Conservation (phyloP, 2,113 vertebrate species). For the Lycaon pictus region DNA sequence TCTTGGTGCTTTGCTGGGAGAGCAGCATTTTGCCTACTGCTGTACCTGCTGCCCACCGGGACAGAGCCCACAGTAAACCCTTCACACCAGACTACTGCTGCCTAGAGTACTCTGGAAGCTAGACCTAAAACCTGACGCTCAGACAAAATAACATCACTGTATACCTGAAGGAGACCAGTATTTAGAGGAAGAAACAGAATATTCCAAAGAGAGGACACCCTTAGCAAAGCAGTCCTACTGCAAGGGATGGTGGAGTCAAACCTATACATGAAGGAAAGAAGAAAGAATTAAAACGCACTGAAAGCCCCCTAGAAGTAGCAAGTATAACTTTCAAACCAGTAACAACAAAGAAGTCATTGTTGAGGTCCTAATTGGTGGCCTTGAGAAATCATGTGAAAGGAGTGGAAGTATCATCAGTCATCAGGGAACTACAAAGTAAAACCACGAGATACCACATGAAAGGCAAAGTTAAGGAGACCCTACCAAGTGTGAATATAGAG, state of each 20-base stretch:
- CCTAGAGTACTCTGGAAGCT: not conserved
- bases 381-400: not conserved
- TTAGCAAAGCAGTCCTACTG: not conserved
- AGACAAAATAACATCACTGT: not conserved
- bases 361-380: not conserved
- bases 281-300: not conserved
- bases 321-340: not conserved
- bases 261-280: not conserved
- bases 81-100: not conserved
- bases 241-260: not conserved
- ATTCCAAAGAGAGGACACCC: not conserved
- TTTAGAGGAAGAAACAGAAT: not conserved
- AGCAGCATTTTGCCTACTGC: not conserved
- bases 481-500: not conserved
- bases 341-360: not conserved
- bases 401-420: not conserved
- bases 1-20: not conserved
- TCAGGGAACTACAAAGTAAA: not conserved
- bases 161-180: not conserved
- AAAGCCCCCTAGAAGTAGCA: not conserved
- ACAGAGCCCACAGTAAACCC: not conserved
- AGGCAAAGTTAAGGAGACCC: not conserved
- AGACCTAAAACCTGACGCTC: not conserved
- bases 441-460: not conserved
- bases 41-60: accelerated